Base-by-base conservation (phyloP, 2,888 invertebrate genomes). In the Acleris laterana region DNA sequence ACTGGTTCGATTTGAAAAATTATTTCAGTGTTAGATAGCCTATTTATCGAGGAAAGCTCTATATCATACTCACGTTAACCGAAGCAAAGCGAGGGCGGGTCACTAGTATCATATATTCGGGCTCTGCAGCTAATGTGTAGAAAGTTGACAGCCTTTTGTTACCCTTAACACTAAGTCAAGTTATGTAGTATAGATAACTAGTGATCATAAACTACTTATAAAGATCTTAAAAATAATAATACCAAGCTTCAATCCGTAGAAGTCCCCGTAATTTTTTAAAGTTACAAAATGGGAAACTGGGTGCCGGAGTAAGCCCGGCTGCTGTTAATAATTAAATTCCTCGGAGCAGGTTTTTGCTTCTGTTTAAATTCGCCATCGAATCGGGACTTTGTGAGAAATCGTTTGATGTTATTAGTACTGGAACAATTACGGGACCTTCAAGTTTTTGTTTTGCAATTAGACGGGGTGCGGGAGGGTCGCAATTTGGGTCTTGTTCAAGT, bases 281-380 rank as follows among this genome's bases (percentile, higher is more conserved):
- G 48, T 19, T 60, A 42, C 48, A 28, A 61, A 51, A 57, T 50
- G 46, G 17, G 25, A 38, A 49, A 25, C 49, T 22, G 17, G 46
- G 49, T 28, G 17, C 22, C 7, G 28, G 32, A 61, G 42, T 42
- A 19, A 20, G 50, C 48, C 52, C 49, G 19, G 60, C 46, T 50
- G 59, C 53, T 58, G 32, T 60, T 32, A 51, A 68, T 63, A 68
- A 68, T 68, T 56, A 68, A 68, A 68, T 68, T 68, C 60, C 63
- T 50, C 25, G 17, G 20, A 16, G n/a, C 53, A 55, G 59, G 60
- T 63, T 68, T 61, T 61, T 53, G 53, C 53, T 49, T 22, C n/a
- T 38, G 61, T 61, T 66, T 57, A 51, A 66, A 61, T 61, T 61
- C 46, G 38, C 50, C 44, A 57, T 57, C 22, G 51, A 66, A 32